Conservation (phyloP, 2,888 invertebrate species). For the Osedax frankpressi region DNA sequence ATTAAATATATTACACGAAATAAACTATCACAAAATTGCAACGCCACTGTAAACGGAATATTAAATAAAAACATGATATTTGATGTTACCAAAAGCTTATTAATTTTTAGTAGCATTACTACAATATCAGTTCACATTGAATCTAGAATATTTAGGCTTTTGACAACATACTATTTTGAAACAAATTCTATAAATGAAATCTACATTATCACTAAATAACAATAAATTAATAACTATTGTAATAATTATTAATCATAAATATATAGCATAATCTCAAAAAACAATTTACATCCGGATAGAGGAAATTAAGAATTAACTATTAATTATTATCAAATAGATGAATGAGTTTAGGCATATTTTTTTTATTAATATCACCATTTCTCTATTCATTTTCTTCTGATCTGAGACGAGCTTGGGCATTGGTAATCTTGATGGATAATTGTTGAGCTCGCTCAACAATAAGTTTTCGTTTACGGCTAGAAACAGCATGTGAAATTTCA, state of each 20-base stretch:
- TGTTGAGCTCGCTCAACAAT: slow-evolving; percentile 95
- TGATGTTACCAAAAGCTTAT: background rate
- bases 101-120: background rate
- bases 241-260: background rate
- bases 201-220: background rate
- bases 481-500: slow-evolving; percentile 92
- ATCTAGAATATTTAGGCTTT: background rate
- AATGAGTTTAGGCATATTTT: background rate
- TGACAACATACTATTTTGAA: background rate
- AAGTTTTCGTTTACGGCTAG: slow-evolving; percentile 86
- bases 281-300: background rate
- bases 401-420: slow-evolving; percentile 85
- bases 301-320: background rate
- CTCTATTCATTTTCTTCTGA: slow-evolving; percentile 51
- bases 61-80: too few species aligned
- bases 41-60: too few species aligned
- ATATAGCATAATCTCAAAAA: too few species aligned
- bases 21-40: too few species aligned
- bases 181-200: background rate
- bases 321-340: background rate
- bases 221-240: background rate
- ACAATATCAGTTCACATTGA: background rate
- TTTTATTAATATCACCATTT: background rate
- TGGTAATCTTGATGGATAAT: slow-evolving; percentile 84
- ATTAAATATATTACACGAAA: too few species aligned